Conservation (phyloP, 35 echinoderm and acorn worm species). For the Ptychodera flava region DNA sequence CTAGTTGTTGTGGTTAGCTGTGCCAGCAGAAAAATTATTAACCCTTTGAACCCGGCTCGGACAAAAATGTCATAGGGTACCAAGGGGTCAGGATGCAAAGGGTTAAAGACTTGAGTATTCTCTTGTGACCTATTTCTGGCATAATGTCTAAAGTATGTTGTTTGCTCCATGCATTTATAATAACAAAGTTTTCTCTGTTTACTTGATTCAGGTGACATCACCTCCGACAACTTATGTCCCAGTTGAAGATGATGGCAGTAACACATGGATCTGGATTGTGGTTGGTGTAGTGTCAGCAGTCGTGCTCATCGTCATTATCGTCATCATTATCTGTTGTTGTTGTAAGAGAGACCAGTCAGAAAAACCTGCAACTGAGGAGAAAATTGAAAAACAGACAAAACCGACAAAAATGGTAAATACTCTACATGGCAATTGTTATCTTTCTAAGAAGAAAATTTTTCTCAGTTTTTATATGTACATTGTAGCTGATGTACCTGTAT, state of each 20-base stretch:
- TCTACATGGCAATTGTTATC: neutral
- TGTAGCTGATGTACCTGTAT: too few species aligned
- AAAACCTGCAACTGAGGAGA: neutral
- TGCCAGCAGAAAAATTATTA: too few species aligned
- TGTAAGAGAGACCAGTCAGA: neutral
- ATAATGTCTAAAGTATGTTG: neutral
- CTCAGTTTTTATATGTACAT: too few species aligned
- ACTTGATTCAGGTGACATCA: neutral
- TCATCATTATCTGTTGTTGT: neutral
- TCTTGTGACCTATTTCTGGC: too few species aligned
- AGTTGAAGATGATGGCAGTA: neutral
- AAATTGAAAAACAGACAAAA: neutral
- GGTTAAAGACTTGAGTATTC: too few species aligned
- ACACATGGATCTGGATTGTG: neutral
- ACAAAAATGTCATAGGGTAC: too few species aligned
- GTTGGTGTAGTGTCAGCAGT: neutral
- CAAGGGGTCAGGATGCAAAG: too few species aligned
- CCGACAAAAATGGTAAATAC: neutral
- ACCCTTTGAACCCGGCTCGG: neutral
- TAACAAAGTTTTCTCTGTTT: neutral
- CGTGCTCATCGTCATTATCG: neutral
- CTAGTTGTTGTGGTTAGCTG: too few species aligned
- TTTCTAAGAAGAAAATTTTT: neutral
- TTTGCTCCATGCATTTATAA: neutral
- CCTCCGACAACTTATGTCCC: neutral